A percentile compares a stretch with the other conserved stretches of the same genome.
phyloP scores from a whole-genome alignment of 2,888 invertebrate genomes.

The Callosobruchus maculatus region DNA sequence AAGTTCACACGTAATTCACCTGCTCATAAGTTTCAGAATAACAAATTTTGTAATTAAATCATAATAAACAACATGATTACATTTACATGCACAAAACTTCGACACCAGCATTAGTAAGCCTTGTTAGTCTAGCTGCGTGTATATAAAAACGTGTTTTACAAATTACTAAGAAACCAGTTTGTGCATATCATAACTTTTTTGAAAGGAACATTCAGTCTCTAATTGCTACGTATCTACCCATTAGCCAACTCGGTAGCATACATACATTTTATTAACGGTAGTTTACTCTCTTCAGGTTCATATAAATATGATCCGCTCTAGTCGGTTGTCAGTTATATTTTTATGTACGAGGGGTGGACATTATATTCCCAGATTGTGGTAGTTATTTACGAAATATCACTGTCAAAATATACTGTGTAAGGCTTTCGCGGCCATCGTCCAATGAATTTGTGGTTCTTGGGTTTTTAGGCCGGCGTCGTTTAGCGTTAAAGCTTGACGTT shows the following conservation, averaged over 20 bases:
- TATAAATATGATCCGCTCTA: neutral
- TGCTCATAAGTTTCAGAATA: neutral
- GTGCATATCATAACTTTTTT: neutral
- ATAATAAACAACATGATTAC: neutral
- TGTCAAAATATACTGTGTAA: no score
- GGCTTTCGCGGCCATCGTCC: no score
- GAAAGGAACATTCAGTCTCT: neutral
- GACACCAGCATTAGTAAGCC: neutral
- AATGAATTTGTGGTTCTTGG: no score
- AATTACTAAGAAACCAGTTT: constrained; percentile 21
- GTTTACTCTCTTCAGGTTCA: neutral
- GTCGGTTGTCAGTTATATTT: neutral
- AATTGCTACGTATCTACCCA: neutral
- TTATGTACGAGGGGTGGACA: neutral
- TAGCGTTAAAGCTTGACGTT: no score
- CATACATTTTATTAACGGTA: neutral
- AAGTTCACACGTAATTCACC: neutral
- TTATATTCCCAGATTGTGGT: no score
- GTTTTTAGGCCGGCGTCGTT: no score
- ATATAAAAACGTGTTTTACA: constrained; percentile 25
- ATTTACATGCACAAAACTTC: neutral
- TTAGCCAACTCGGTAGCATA: neutral
- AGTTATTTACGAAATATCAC: no score
- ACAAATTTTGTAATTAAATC: neutral
- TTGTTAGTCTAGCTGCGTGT: constrained; percentile 6